A percentile compares a stretch with the other conserved stretches of the same genome.
These are phyloP conservation scores for Hycleus phaleratus DNA, from an alignment of 1,140 invertebrate species.

Conservation along the genomic window DNA sequence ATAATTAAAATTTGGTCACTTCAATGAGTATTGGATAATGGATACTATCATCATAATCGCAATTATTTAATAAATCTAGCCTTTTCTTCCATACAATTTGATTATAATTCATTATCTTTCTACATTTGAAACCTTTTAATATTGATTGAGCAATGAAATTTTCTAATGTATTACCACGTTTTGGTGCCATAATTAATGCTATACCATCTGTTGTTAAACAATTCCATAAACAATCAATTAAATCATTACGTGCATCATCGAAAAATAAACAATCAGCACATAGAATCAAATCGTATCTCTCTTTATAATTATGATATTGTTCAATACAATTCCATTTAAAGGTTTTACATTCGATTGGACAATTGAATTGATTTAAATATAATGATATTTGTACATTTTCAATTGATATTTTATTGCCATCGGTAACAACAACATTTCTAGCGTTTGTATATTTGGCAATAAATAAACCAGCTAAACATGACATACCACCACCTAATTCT, in stretches of 20 bases:
- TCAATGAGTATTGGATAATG: conserved; percentile 60
- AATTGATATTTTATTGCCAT: conserved; percentile 70
- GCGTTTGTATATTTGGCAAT: conserved; percentile 60
- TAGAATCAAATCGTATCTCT: conserved; percentile 60
- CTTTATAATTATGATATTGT: conserved; percentile 27
- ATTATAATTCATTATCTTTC: conserved; percentile 53
- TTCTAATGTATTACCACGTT: conserved; percentile 62
- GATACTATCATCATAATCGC: conserved; percentile 58
- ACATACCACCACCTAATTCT: conserved; percentile 81
- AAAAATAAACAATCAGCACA: conserved; percentile 81
- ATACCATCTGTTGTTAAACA: conserved; percentile 57
- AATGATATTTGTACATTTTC: conserved; percentile 64
- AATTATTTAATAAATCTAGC: conserved; percentile 49
- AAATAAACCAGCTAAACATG: conserved; percentile 70
- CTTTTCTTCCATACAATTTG: conserved; percentile 58
- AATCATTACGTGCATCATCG: conserved; percentile 63
- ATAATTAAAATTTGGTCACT: conserved; percentile 43
- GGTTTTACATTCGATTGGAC: conserved; percentile 37
- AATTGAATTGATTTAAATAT: conserved; percentile 51
- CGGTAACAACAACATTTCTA: conserved; percentile 57
- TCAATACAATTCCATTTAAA: conserved; percentile 43
- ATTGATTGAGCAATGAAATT: conserved; percentile 57
- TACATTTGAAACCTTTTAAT: conserved; percentile 50
- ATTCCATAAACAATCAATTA: conserved; percentile 62
- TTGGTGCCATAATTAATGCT: conserved; percentile 69